phyloP scores from a whole-genome alignment of 2,888 invertebrate species.

The Noctua janthe region DNA sequence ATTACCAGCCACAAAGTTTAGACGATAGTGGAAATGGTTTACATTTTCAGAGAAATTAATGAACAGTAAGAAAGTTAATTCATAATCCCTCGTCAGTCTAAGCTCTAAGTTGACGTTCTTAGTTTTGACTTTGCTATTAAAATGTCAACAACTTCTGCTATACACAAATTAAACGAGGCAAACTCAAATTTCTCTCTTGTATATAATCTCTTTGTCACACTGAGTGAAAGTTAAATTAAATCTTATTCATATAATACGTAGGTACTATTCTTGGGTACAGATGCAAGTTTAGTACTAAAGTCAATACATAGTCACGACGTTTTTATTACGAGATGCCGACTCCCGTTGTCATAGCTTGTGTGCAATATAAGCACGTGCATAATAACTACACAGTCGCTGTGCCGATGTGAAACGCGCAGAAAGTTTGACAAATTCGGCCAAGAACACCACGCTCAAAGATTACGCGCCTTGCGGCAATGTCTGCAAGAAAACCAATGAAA shows the following conservation, averaged over 20 bases:
- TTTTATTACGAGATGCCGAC: no score
- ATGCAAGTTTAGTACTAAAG: not conserved
- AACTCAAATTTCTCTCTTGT: slow-evolving; percentile 9
- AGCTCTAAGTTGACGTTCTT: not conserved
- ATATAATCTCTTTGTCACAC: slow-evolving; percentile 9
- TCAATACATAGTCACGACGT: no score
- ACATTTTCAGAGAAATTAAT: not conserved
- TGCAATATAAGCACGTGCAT: no score
- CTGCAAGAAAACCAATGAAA: no score
- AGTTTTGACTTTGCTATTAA: slow-evolving; percentile 4
- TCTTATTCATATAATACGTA: not conserved
- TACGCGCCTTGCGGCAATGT: no score
- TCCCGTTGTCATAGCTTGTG: no score
- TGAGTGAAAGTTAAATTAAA: slow-evolving; percentile 17
- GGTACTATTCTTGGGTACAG: no score
- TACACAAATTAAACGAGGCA: not conserved
- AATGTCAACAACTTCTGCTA: slow-evolving; percentile 9
- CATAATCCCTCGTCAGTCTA: not conserved
- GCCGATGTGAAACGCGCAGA: no score
- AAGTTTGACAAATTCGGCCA: no score
- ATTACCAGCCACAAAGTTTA: not conserved
- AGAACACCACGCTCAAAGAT: no score
- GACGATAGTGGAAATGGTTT: not conserved
- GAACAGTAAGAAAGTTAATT: not conserved
- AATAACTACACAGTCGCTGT: no score